These are phyloP conservation scores for Pristionchus exspectatus DNA, from an alignment of 2,888 invertebrate genomes.

Conservation along the genomic window DNA sequence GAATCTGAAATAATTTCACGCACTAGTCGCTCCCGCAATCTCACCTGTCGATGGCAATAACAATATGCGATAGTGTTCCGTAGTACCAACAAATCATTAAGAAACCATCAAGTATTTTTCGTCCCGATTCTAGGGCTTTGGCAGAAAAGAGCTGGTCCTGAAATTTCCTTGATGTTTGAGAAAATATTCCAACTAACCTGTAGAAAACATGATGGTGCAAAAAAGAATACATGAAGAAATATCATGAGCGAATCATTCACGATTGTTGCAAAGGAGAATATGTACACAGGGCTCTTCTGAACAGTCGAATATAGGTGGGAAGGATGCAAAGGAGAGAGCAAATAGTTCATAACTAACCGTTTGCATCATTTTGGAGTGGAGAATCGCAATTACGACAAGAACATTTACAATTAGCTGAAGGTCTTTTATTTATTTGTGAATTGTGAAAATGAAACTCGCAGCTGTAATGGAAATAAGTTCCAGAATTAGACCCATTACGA, in stretches of 20 bases:
- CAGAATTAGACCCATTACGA: neutral
- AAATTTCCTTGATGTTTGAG: neutral
- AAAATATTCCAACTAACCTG: neutral
- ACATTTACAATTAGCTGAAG: neutral
- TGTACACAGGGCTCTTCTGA: constrained; percentile 4
- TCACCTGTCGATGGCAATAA: neutral
- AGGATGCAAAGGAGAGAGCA: too few relatives aligned
- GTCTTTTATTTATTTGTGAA: neutral
- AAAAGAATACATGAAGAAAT: neutral
- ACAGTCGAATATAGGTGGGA: too few relatives aligned
- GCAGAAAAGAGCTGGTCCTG: neutral
- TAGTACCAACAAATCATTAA: constrained; percentile 13
- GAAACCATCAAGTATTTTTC: neutral
- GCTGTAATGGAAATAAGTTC: neutral
- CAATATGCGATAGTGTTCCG: constrained; percentile 21
- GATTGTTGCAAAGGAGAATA: constrained; percentile 14
- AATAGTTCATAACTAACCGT: neutral
- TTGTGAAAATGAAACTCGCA: neutral
- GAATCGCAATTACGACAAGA: neutral
- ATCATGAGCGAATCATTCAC: constrained; percentile 9
- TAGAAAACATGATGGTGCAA: neutral
- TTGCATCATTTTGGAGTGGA: constrained; percentile 16
- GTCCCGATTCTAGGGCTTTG: neutral
- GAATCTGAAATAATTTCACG: neutral
- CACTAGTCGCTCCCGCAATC: too few relatives aligned